Evolutionary conservation across 2,888 invertebrate genomes (phyloP), one percentile per base, ranked within the genome.

Genomic region (Aspidiotus rigidus): DNA sequence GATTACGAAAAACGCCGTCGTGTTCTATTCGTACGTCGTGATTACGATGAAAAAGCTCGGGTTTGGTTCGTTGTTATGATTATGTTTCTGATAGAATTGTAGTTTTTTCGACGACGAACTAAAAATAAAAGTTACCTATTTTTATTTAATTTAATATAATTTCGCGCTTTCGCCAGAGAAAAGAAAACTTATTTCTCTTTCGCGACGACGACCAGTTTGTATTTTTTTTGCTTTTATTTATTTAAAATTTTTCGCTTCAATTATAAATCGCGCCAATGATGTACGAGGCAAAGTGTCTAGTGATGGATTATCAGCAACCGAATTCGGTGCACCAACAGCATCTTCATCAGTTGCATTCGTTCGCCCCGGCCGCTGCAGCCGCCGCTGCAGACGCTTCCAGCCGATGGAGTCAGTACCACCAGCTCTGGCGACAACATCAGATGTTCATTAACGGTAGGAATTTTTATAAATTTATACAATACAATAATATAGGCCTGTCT

Each of bases 371-470:
- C n/a, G 73, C 72, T 16, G 66, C 66, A n/a, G 74, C 75, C 17
- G 74, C 75, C 17, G 70, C 72, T 16, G 73, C 72, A 11, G 75
- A 74, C 70, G 73, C 77, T 16, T 78, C 78, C 69, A 76, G 79
- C 16, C 73, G 83, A 72, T 88, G 87, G 87, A 83, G 83, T 74
- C 88, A 88, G 81, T 88, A 88, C 78, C 84, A 84, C 75, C 88
- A 88, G 79, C 83, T 88, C 74, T 88, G 88, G 88, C 81, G 88
- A 75, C 88, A 88, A 79, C 88, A 80, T 73, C 80, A 88, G 78
- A 87, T 87, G 78, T 87, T 87, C 78, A 86, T 87, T 80, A 87
- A 71, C 60, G 71, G 71, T 72, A 71, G 62, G 63, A 28, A 28
- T 28, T 28, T 28, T 28, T 28, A 28, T 28, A 28, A 28, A 28